Evolutionary conservation across 2,797 vertebrate species (phyloP), one percentile per base, ranked within the genome.

Genomic region (Pipistrellus pipistrellus): DNA sequence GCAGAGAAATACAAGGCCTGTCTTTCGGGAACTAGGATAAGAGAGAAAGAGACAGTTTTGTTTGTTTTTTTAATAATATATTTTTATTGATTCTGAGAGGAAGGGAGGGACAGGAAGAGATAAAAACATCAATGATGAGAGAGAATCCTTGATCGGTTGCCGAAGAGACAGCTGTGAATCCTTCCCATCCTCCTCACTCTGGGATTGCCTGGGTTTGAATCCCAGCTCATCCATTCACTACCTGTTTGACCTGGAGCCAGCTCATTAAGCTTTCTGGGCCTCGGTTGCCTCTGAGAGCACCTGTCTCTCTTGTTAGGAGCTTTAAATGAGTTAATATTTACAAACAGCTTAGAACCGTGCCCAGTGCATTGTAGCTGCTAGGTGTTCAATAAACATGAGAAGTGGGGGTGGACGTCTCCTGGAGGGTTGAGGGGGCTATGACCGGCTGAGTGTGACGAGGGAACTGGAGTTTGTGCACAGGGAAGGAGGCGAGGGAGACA

Each of bases 301-400:
- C 30, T 15, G 48, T 48, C 27, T 32, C 68, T 68, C 1, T 5
- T 32, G 21, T 38, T 25, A 82, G 51, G 82, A 76, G 8, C 8
- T 84, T 87, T 46, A 80, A 20, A 32, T 59, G 57, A 80, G 21
- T 59, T 44, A 68, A 30, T 44, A 27, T 55, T 55, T 55, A 35
- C 5, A 35, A 46, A 41, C 18, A 68, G 73, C 32, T 59, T 41
- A n/a, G 66, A 32, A 20, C 48, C 6, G n/a, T 23, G 38, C 20
- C 38, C 3, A 2, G 20, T 4, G 7, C 2, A 2, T n/a, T 1
- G 4, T 0, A 15, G n/a, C 30, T 15, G 14, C 51, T 9, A 0
- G 21, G 14, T 12, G 38, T 53, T 15, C 6, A 35, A 8, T 3
- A 41, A 41, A 62, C 21, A 0, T 1, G 7, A 64, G 46, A 8